A percentile compares a stretch with the other conserved stretches of the same genome.
These are phyloP conservation scores for Melanerpes aurifrons DNA, from an alignment of 2,113 vertebrate genomes.

Conservation along the genomic window DNA sequence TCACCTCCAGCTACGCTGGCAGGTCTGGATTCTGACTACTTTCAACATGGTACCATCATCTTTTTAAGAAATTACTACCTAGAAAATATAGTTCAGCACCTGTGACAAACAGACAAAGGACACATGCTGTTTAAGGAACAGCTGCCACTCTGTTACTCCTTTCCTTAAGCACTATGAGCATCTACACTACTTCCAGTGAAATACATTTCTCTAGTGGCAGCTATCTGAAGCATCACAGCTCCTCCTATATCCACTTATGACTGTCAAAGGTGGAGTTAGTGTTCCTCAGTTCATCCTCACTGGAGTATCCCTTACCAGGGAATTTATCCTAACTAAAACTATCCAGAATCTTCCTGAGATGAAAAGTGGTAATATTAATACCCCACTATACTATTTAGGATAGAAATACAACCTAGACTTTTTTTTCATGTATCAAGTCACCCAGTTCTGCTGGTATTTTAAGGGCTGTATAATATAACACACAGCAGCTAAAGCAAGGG, in stretches of 20 bases:
- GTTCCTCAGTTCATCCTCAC: not conserved
- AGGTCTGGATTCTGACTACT: not conserved
- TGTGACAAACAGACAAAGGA: not conserved
- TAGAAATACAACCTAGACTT: not conserved
- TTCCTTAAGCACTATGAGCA: not conserved
- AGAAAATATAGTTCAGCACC: not conserved
- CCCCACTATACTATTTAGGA: not conserved
- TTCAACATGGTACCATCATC: not conserved
- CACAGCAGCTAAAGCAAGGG: not conserved
- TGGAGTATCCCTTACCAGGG: not conserved
- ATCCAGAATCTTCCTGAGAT: not conserved
- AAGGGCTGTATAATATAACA: not conserved
- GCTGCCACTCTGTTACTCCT: not conserved
- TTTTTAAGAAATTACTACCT: not conserved
- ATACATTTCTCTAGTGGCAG: not conserved
- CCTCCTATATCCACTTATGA: not conserved
- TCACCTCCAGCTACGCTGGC: not conserved
- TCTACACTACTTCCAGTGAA: not conserved
- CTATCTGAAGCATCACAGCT: not conserved
- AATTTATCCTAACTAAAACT: not conserved
- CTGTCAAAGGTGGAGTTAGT: not conserved
- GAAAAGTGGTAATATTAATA: not conserved
- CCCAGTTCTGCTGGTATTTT: not conserved
- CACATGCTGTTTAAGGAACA: not conserved
- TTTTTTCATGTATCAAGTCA: not conserved